phyloP scores from a whole-genome alignment of 2,113 vertebrate species.

The Psittacula cyanocephala region DNA sequence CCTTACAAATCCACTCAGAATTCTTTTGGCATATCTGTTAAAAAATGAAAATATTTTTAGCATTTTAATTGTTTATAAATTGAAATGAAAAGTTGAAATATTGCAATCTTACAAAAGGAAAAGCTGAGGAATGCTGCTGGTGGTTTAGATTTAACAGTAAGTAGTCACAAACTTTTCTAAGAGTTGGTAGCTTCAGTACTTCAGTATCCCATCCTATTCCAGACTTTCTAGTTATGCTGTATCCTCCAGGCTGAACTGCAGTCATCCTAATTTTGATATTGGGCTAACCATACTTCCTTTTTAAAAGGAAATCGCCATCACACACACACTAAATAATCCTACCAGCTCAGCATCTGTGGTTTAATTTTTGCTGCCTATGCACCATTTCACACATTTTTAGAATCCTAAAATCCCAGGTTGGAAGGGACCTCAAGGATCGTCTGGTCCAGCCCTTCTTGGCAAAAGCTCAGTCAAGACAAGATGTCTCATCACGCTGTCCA shows the following conservation, averaged over 20 bases:
- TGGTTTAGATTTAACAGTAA: not conserved
- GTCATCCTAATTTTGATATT: not conserved
- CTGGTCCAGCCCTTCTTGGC: not conserved
- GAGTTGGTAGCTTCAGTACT: not conserved
- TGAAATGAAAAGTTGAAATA: not conserved
- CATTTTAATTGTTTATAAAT: not conserved
- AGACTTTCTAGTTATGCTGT: not conserved
- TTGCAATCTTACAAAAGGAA: rapidly evolving
- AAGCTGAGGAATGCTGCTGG: not conserved
- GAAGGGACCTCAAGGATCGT: not conserved
- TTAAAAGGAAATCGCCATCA: not conserved
- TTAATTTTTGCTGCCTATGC: not conserved
- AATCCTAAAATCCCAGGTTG: not conserved
- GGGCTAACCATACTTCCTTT: not conserved
- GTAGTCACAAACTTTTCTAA: not conserved
- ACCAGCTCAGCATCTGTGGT: not conserved
- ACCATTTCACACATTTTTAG: not conserved
- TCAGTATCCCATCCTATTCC: not conserved
- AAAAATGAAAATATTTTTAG: not conserved
- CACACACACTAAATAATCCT: not conserved
- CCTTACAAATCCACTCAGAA: not conserved
- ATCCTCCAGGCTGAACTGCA: not conserved
- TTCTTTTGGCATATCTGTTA: not conserved
- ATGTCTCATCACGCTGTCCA: not conserved
- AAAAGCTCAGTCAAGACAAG: not conserved